Conservation (phyloP, 2,888 invertebrate genomes). For the Dryocosmus kuriphilus region DNA sequence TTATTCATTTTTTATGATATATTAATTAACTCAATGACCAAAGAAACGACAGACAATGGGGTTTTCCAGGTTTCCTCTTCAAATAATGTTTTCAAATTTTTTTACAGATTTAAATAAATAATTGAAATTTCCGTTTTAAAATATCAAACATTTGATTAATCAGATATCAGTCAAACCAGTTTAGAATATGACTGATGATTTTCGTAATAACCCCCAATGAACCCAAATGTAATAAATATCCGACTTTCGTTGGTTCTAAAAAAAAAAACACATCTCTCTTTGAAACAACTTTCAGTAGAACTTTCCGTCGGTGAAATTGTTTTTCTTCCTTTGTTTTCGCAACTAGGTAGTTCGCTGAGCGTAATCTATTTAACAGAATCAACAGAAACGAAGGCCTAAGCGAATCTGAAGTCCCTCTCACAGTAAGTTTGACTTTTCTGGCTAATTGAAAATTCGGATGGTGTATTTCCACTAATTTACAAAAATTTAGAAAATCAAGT, state of each 20-base stretch:
- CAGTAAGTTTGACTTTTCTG: slow-evolving; percentile 21
- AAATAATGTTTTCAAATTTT: background rate
- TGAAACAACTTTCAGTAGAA: slow-evolving; percentile 8
- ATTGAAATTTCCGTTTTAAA: background rate
- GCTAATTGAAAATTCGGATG: slow-evolving; percentile 10
- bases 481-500: background rate
- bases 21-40: no score
- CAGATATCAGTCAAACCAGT: background rate
- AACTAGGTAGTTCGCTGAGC: slow-evolving; percentile 11
- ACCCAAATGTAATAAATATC: background rate
- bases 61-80: background rate
- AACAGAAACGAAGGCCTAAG: slow-evolving; percentile 7
- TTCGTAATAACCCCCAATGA: background rate
- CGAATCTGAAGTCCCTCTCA: slow-evolving; percentile 3
- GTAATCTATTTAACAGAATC: slow-evolving; percentile 34
- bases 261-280: slow-evolving; percentile 26
- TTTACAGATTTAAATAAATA: background rate
- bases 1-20: no score
- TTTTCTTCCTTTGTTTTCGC: slow-evolving; percentile 31
- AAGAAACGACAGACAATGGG: no score
- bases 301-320: slow-evolving; percentile 7
- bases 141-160: background rate
- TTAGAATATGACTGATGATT: background rate
- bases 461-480: background rate
- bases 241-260: background rate